phyloP scores from a whole-genome alignment of 2,797 vertebrate species.

The Tragelaphus oryx region DNA sequence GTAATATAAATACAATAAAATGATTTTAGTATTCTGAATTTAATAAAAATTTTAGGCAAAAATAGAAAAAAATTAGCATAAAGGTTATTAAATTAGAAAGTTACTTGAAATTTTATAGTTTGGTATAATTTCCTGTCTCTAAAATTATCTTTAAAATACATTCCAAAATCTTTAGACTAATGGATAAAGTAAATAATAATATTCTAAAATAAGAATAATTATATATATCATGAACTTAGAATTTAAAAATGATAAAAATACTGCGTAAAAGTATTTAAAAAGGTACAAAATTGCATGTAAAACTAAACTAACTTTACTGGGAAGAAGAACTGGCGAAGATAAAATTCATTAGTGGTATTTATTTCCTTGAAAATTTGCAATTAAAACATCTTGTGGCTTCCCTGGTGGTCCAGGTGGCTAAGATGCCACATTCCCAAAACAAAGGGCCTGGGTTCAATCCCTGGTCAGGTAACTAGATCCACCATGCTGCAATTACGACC shows the following conservation, averaged over 20 bases:
- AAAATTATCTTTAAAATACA: conserved; percentile 1
- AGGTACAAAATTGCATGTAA: background rate
- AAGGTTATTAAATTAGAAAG: conserved; percentile 18
- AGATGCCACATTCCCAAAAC: background rate
- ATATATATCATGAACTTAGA: conserved; percentile 11
- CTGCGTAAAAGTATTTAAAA: background rate
- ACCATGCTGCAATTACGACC: background rate
- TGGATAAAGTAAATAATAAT: background rate
- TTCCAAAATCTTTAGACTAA: background rate
- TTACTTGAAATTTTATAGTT: background rate
- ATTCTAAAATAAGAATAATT: background rate
- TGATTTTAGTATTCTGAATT: background rate
- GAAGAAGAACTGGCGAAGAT: background rate
- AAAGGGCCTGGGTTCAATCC: background rate
- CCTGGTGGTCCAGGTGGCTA: background rate
- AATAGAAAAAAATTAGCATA: background rate
- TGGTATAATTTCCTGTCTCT: background rate
- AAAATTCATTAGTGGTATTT: background rate
- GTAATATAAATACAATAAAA: conserved; percentile 2
- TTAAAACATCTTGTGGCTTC: conserved; percentile 2
- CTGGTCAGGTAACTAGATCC: background rate
- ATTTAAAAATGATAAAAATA: conserved; percentile 20
- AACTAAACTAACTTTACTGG: conserved; percentile 20
- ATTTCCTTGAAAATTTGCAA: conserved; percentile 20
- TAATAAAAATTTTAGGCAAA: conserved; percentile 2